These are phyloP conservation scores for Leucania comma DNA, from an alignment of 2,888 invertebrate genomes.

Conservation along the genomic window DNA sequence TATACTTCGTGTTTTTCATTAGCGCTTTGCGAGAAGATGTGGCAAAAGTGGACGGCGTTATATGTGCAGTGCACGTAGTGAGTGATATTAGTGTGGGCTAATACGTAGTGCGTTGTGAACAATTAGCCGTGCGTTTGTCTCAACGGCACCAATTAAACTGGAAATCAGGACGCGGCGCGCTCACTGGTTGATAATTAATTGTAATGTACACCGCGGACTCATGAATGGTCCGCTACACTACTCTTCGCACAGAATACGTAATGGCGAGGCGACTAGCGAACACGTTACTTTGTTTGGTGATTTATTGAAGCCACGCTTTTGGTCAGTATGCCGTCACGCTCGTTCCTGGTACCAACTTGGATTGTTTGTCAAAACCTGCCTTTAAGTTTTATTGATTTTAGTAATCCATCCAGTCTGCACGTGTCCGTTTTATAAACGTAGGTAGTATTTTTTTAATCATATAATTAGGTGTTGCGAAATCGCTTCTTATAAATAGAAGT, in stretches of 20 bases:
- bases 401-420: slow-evolving; percentile 41
- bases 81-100: slow-evolving; percentile 14
- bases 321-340: slow-evolving; percentile 63
- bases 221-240: slow-evolving; percentile 78
- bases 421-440: slow-evolving; percentile 21
- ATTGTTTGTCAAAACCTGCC: slow-evolving; percentile 45
- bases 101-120: slow-evolving; percentile 56
- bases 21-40: slow-evolving; percentile 20
- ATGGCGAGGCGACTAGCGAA: slow-evolving; percentile 60
- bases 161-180: slow-evolving; percentile 74
- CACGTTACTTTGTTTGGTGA: slow-evolving; percentile 61
- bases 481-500: not conserved
- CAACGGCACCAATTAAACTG: slow-evolving; percentile 72
- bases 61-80: not conserved
- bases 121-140: slow-evolving; percentile 67
- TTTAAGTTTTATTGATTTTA: slow-evolving; percentile 40
- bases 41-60: not conserved
- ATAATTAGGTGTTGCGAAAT: slow-evolving; percentile 28
- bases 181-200: slow-evolving; percentile 74
- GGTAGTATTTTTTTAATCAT: slow-evolving; percentile 13
- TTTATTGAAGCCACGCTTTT: slow-evolving; percentile 69
- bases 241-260: slow-evolving; percentile 72
- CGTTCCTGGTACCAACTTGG: slow-evolving; percentile 60
- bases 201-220: slow-evolving; percentile 79
- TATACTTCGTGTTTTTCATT: slow-evolving; percentile 15